Evolutionary conservation across 2,888 invertebrate genomes (phyloP), one percentile per base, ranked within the genome.

Genomic region (Heliconius charithonia): DNA sequence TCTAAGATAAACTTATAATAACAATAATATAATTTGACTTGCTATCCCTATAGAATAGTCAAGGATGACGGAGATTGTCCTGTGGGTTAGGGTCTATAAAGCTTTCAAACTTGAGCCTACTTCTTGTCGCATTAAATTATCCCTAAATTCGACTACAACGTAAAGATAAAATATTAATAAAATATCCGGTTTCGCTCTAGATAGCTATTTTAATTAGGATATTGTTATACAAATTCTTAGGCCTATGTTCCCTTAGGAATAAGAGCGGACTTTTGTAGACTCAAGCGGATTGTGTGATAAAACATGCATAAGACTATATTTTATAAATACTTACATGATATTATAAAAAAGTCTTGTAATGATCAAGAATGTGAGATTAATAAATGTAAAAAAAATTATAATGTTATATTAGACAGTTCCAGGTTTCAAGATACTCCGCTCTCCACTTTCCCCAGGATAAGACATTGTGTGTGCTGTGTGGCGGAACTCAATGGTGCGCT

Each of bases 101-200:
- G 51, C 51, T 51, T 51, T 51, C 51, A 27, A 27, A 16, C 25
- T 27, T 6, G 27, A 27, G 27, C 63, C 27, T 63, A 62, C 62
- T 25, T 62, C 66, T 22, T 37, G 66, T 37, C 66, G 32, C 37
- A n/a, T 37, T 37, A 67, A 67, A 67, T 67, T 67, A 67, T 13
- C 37, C 37, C 16, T 67, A 37, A 67, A 37, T 37, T 66, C n/a
- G 13, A n/a, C n/a, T 67, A 67, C n/a, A 67, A 37, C 16, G 27
- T 63, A 25, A 63, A 63, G 25, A 27, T 63, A 63, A 27, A 63
- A 63, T 63, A 63, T 27, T 25, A 63, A 27, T 27, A 63, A 6
- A 25, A 7, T 63, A 27, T 63, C 59, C 3, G n/a, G 10, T 59
- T 59, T 59, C 59, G 16, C 13, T 27, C 27, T 2, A 13, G 16